These are phyloP conservation scores for Ariolimax columbianus DNA, from an alignment of 2,888 invertebrate genomes.

Conservation along the genomic window DNA sequence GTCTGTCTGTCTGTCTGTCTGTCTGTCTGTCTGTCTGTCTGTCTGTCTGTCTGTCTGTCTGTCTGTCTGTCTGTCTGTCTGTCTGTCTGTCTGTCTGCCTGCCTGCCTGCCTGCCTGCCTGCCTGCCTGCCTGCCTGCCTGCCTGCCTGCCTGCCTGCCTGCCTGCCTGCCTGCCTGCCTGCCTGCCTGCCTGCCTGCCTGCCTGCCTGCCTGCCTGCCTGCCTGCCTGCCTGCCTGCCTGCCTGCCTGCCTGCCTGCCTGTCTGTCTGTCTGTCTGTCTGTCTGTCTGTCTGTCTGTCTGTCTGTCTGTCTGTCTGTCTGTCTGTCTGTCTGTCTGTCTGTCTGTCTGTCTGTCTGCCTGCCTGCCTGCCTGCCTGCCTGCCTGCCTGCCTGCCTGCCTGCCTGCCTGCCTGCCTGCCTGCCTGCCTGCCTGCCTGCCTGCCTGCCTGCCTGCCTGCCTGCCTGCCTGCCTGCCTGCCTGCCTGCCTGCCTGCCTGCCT, in stretches of 20 bases:
- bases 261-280: too few species aligned
- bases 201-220: background rate
- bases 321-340: background rate
- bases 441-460: too few species aligned
- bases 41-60: background rate
- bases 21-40: slow-evolving; percentile 26
- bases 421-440: background rate
- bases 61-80: background rate
- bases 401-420: background rate
- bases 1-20: background rate
- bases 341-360: too few species aligned
- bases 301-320: background rate
- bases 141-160: background rate
- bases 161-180: background rate
- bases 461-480: background rate
- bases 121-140: slow-evolving; percentile 1
- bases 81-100: too few species aligned
- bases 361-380: too few species aligned
- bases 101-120: too few species aligned
- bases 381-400: slow-evolving; percentile 8
- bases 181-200: background rate
- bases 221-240: background rate
- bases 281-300: background rate
- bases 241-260: too few species aligned
- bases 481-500: slow-evolving; percentile 9